These are phyloP conservation scores for Rhinoptilus africanus DNA, from an alignment of 2,113 vertebrate genomes.

Conservation along the genomic window DNA sequence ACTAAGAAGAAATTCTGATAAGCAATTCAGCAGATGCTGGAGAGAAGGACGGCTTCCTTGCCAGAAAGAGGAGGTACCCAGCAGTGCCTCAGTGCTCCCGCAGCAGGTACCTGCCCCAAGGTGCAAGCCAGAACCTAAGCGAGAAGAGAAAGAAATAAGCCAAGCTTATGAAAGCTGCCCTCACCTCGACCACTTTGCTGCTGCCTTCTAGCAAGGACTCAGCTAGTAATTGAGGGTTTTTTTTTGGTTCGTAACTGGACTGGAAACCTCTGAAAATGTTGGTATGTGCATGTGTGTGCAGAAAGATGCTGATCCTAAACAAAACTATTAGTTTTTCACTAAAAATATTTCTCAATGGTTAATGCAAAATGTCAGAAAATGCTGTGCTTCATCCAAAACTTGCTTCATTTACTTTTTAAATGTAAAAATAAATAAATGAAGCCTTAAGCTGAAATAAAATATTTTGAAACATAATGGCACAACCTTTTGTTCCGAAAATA, in stretches of 20 bases:
- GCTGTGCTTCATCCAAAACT: neutral
- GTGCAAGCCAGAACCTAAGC: neutral
- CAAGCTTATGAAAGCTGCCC: neutral
- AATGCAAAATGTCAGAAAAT: neutral
- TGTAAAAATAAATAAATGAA: neutral
- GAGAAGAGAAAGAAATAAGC: neutral
- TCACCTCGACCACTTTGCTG: neutral
- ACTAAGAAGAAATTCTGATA: neutral
- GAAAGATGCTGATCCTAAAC: neutral
- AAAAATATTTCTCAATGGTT: neutral
- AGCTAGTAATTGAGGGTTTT: neutral
- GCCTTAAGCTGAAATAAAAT: neutral
- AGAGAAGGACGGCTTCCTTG: neutral
- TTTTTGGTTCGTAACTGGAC: neutral
- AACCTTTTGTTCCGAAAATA: neutral
- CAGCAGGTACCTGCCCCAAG: neutral
- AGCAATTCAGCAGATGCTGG: neutral
- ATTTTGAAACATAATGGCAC: neutral
- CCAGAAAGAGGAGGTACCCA: neutral
- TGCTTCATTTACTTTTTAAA: neutral
- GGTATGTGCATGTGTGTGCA: neutral
- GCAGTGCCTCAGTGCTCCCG: neutral
- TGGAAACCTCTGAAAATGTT: neutral
- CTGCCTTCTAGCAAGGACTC: neutral
- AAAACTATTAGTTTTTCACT: neutral